Conservation (phyloP, 2,888 invertebrate genomes). For the Dicranocentrus wangi region DNA sequence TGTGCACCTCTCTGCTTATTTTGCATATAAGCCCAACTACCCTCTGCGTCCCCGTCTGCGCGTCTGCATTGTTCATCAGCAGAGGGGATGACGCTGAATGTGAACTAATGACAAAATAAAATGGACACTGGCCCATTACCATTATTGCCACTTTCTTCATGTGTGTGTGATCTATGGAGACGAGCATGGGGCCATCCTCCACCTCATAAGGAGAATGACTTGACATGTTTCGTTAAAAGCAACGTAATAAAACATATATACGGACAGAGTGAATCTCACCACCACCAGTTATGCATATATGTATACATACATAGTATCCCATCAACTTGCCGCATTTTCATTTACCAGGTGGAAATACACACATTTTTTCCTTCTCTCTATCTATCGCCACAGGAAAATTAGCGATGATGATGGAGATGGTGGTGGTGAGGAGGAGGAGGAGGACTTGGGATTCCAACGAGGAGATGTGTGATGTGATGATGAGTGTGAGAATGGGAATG, state of each 20-base stretch:
- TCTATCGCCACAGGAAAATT: slow-evolving; percentile 38
- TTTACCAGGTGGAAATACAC: too few species aligned
- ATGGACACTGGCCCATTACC: slow-evolving; percentile 29
- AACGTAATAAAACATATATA: background rate
- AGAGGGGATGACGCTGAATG: background rate
- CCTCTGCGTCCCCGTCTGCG: background rate
- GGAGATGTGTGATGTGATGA: background rate
- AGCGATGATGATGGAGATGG: slow-evolving; percentile 33
- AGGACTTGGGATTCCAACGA: background rate
- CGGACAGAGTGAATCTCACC: background rate
- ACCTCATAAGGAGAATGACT: slow-evolving; percentile 55
- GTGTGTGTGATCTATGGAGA: slow-evolving; percentile 15
- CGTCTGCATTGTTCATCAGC: background rate
- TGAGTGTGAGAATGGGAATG: slow-evolving; percentile 3
- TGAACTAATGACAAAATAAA: slow-evolving; percentile 55
- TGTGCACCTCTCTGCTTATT: too few species aligned
- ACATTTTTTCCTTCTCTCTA: background rate
- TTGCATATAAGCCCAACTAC: too few species aligned
- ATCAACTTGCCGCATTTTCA: too few species aligned
- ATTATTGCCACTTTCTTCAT: background rate
- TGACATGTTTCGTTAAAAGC: slow-evolving; percentile 33
- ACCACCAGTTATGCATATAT: background rate
- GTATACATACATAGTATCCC: too few species aligned
- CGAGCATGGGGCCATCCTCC: background rate
- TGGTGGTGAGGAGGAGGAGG: background rate